phyloP scores from a whole-genome alignment of 2,113 vertebrate species.

The Cygnus atratus region DNA sequence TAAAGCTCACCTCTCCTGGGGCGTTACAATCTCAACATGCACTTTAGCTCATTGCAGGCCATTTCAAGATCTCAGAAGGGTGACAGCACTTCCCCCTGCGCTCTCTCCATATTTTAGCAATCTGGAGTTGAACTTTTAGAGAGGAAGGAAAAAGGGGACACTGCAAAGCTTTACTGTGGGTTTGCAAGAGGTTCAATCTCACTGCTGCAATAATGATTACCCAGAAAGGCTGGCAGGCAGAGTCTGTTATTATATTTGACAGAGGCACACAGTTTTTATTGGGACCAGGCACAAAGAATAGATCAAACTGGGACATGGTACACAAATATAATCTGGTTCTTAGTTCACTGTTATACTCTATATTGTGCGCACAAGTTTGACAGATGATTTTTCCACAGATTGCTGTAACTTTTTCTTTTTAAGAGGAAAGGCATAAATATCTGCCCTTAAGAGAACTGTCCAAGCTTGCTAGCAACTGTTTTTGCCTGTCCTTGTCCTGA shows the following conservation, averaged over 20 bases:
- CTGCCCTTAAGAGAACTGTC: neutral
- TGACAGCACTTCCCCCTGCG: neutral
- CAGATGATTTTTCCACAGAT: neutral
- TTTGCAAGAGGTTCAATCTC: neutral
- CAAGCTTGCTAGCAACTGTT: neutral
- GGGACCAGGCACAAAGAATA: neutral
- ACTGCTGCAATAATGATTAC: neutral
- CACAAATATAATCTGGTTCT: neutral
- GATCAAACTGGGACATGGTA: neutral
- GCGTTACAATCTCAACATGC: neutral
- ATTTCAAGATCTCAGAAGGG: neutral
- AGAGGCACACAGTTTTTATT: neutral
- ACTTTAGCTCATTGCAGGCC: neutral
- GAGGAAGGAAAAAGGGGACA: neutral
- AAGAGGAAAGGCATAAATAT: neutral
- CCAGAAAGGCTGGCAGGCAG: constrained; percentile 28
- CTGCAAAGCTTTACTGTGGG: neutral
- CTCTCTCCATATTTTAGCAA: neutral
- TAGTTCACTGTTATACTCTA: neutral
- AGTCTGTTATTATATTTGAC: constrained; percentile 19
- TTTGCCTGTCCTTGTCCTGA: neutral
- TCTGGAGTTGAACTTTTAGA: constrained; percentile 8
- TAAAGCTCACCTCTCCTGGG: neutral
- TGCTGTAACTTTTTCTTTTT: neutral
- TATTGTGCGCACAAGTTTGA: neutral